Evolutionary conservation across 2,888 invertebrate genomes (phyloP).

Genomic region (Melanchra persicariae): DNA sequence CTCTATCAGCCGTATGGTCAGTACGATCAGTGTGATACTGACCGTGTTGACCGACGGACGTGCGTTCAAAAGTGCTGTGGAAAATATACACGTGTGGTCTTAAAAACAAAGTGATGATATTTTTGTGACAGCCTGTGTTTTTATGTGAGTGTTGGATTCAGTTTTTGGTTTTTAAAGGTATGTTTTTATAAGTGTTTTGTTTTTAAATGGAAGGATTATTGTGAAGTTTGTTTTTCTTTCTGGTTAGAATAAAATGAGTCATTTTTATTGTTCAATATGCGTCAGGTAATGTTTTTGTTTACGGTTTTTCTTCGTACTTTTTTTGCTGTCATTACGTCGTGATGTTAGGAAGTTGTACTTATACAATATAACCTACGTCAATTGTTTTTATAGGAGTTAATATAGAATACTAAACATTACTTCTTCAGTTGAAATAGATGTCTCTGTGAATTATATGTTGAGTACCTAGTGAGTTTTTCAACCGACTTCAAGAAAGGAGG

Average conservation of each 20-base stretch:
- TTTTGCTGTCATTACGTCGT: constrained; percentile 4
- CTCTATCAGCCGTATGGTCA: constrained; percentile 2
- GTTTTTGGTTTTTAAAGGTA: constrained; percentile 36
- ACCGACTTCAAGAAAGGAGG: too few relatives aligned
- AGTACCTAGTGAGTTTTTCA: not conserved
- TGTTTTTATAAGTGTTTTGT: constrained; percentile 3
- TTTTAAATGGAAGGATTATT: not conserved
- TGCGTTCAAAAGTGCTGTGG: constrained; percentile 27
- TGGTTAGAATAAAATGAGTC: not conserved
- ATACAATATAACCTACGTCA: too few relatives aligned
- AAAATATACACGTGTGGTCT: constrained; percentile 30
- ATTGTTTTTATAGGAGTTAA: not conserved
- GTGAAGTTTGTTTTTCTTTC: not conserved
- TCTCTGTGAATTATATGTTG: not conserved
- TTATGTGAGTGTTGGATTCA: constrained; percentile 54
- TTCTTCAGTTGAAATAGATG: not conserved
- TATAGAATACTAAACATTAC: not conserved
- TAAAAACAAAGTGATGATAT: constrained; percentile 37
- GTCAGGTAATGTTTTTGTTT: not conserved
- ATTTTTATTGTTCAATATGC: not conserved
- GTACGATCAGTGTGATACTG: constrained; percentile 59
- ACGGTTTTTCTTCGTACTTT: not conserved
- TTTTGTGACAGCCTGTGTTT: constrained; percentile 55
- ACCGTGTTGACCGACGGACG: constrained; percentile 57
- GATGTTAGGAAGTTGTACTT: too few relatives aligned